Evolutionary conservation across 2,888 invertebrate species (phyloP), one percentile per base, ranked within the genome.

Genomic region (Napeogenes inachia): DNA sequence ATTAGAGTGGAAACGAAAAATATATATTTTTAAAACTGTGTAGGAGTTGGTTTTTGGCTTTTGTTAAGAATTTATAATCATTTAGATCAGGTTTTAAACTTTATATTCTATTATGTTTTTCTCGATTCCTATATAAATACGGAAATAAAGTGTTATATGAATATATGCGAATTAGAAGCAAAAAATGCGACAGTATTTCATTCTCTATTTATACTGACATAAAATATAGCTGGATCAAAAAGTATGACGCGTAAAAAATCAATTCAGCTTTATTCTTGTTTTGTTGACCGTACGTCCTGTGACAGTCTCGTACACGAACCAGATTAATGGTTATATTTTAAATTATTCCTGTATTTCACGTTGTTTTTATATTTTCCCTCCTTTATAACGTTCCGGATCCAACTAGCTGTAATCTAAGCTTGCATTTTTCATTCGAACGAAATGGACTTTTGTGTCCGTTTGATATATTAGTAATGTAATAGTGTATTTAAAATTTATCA

Each of bases 241-340:
- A 30, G 30, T 50, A 50, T 50, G 50, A 50, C 50, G 30, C 30
- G 30, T 50, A 50, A 50, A 50, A 50, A 50, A 50, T 50, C 50
- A 50, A 50, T 50, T 30, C 50, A 21, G 50, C 30, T 46, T n/a
- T 56, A 56, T 56, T 4, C 55, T 58, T 63, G 54, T 64, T 63
- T 56, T 80, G 80, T 78, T 62, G 75, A 80, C 83, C 70, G 70
- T 85, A 80, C 81, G 45, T 68, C 65, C 67, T 74, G 81, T 79
- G 82, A 84, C 87, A 83, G 81, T 75, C 71, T 73, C 77, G 81
- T 80, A 79, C 78, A 79, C 77, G 79, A 80, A 79, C 79, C 79
- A 86, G 87, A 89, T 88, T 87, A 89, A 89, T 89, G 87, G 85
- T 77, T 84, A 84, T 87, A 87, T 88, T 89, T 73, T 86, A 89